Evolutionary conservation across 2,888 invertebrate species (phyloP), one percentile per base, ranked within the genome.

Genomic region (Norana najaformis): DNA sequence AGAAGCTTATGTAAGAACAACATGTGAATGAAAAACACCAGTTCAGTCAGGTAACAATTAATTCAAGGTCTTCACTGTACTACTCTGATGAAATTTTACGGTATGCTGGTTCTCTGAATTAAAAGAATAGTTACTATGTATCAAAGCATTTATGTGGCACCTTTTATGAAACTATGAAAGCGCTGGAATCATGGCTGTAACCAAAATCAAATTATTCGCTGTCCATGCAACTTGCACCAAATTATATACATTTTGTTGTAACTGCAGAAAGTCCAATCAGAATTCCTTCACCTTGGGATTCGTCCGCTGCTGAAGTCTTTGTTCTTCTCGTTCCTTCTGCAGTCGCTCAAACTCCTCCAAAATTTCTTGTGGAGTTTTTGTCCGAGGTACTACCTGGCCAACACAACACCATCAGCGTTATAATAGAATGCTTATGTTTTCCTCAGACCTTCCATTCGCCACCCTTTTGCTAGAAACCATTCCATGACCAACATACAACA

Each of bases 301-400:
- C 0, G 98, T 98, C 92, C 97, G 96, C 94, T 98, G 97, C 93
- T 98, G 97, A 90, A 99, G 96, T 91, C 97, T 96, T 91, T 98
- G 96, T 93, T 98, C 98, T 92, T 98, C 98, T 91, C 97, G 96
- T 90, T 94, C 94, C 91, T 93, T 95, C 90, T 96, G 95, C 89
- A 96, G 93, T 92, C 98, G 96, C 95, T 99, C 98, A 96, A 98
- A 99, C 95, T 99, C 99, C 91, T 98, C 98, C 90, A 98, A 96
- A 91, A 99, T 99, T 96, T 99, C 99, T 92, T 97, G 96, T 3
- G 99, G 98, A 5, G 98, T 98, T 94, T 97, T 97, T 1, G 97
- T 97, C 82, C 98, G 96, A 93, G 98, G 97, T 47, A 99, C 97
- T 53, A 95, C 93, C 95, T 95, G 90, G 23, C 90, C 89, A 88